Evolutionary conservation across 1,140 invertebrate species (phyloP).

Genomic region (Laupala kohalensis): DNA sequence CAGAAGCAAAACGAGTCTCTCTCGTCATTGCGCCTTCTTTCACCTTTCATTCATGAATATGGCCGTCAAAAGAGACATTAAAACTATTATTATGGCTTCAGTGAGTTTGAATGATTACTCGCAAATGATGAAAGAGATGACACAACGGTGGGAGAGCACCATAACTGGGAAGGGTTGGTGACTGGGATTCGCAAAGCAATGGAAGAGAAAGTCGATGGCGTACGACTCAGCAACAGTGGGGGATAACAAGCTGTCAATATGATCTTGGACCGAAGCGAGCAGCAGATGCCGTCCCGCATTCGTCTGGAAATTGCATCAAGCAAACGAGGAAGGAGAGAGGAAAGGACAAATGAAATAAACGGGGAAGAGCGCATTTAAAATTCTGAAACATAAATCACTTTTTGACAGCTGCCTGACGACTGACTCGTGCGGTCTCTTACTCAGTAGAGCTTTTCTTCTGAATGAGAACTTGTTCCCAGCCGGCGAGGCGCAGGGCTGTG

Average conservation of each 20-base stretch:
- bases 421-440: neutral
- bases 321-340: neutral
- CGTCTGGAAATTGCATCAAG: neutral
- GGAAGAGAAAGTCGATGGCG: neutral
- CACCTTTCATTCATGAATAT: too few species aligned
- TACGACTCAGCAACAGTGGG: neutral
- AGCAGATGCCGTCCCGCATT: neutral
- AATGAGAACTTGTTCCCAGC: neutral
- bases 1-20: too few species aligned
- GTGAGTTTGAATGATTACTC: neutral
- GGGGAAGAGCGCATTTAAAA: neutral
- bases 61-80: neutral
- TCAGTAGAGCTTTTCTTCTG: too few species aligned
- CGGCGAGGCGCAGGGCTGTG: neutral
- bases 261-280: neutral
- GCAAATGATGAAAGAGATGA: neutral
- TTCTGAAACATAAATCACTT: neutral
- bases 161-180: neutral
- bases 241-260: neutral
- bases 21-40: too few species aligned
- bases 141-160: neutral
- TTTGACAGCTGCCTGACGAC: neutral
- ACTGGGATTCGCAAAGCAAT: neutral
- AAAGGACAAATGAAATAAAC: neutral
- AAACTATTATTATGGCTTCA: neutral